These are phyloP conservation scores for Trialeurodes vaporariorum DNA, from an alignment of 1,140 invertebrate genomes.

Conservation along the genomic window DNA sequence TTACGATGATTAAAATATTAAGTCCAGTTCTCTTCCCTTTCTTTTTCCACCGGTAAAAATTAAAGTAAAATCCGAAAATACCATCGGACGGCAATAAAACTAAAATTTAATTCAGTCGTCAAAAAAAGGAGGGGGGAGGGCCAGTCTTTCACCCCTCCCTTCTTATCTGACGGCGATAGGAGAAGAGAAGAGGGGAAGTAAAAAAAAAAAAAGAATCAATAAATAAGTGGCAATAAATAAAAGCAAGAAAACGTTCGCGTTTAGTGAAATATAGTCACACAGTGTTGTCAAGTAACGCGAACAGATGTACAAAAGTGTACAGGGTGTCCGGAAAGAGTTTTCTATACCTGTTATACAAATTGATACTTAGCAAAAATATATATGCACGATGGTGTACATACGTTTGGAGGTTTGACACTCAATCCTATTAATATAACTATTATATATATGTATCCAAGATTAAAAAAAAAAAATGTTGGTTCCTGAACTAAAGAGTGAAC, in stretches of 20 bases:
- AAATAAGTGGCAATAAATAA: not conserved
- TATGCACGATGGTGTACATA: no score
- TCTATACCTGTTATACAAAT: no score
- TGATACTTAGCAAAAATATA: no score
- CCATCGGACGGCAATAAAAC: not conserved
- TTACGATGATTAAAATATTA: conserved; percentile 1
- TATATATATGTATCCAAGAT: no score
- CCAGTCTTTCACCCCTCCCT: no score
- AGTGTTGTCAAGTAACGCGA: not conserved
- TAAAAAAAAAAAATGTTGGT: no score
- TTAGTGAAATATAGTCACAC: not conserved
- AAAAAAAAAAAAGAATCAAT: not conserved
- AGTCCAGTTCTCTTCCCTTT: not conserved
- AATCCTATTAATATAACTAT: no score
- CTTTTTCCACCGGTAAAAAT: no score
- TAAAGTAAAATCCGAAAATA: not conserved
- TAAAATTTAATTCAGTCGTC: not conserved
- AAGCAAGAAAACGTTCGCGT: not conserved
- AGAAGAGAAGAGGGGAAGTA: no score
- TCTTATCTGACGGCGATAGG: no score
- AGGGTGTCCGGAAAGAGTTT: not conserved
- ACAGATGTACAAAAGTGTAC: not conserved
- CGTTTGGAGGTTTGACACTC: no score
- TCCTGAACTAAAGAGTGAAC: no score
- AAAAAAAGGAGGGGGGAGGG: not conserved